Conservation (phyloP, 2,113 vertebrate genomes). For the Gasterosteus aculeatus region DNA sequence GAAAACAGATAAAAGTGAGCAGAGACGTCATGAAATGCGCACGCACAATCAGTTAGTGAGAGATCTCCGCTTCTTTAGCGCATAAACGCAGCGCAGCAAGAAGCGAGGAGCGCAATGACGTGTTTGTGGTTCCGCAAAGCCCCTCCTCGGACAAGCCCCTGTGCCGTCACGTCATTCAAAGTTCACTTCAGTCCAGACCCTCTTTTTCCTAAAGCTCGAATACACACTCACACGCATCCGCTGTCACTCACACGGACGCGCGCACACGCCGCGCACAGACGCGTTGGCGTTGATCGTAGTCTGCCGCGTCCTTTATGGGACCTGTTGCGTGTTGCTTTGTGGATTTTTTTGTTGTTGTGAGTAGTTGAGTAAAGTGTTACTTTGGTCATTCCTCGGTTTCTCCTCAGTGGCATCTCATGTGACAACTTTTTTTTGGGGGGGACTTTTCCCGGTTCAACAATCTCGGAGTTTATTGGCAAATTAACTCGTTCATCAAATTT, state of each 20-base stretch:
- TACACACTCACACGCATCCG: constrained; percentile 30
- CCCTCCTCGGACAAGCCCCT: constrained; percentile 62
- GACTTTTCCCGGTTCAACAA: constrained; percentile 5
- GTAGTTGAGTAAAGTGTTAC: constrained; percentile 29
- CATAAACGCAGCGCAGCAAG: neutral
- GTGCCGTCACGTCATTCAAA: constrained; percentile 57
- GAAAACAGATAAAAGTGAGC: neutral
- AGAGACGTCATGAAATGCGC: neutral
- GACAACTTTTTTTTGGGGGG: constrained; percentile 30
- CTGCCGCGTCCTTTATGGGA: constrained; percentile 35
- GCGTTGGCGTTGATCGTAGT: constrained; percentile 26
- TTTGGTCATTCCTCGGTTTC: neutral
- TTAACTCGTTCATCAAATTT: constrained; percentile 33
- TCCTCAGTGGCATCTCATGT: neutral
- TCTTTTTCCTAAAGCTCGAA: constrained; percentile 24
- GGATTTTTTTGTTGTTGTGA: neutral
- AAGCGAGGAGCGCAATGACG: neutral
- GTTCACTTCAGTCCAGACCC: constrained; percentile 63
- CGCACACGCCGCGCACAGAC: constrained; percentile 30
- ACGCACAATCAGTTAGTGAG: neutral
- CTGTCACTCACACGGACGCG: constrained; percentile 34
- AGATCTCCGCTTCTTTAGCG: neutral
- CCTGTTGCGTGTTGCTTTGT: constrained; percentile 35
- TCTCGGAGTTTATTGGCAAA: constrained; percentile 35
- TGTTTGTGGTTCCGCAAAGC: constrained; percentile 51